Base-by-base conservation (phyloP, 2,113 vertebrate genomes). In the Odobenus rosmarus region DNA sequence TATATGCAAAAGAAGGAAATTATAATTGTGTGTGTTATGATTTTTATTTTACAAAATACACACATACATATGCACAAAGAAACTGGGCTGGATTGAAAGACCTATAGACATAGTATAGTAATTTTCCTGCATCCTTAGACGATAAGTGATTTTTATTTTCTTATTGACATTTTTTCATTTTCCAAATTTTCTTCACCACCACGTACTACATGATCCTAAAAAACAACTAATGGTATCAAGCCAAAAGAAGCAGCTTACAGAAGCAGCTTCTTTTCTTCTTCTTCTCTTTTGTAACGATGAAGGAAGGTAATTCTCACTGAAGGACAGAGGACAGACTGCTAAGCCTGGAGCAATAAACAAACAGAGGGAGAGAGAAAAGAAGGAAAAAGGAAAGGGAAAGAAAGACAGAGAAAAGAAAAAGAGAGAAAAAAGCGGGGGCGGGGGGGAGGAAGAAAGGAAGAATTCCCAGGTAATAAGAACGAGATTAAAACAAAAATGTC, bases 21-120 rank as follows among this genome's bases (percentile, higher is more conserved):
- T 84, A 85, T 81, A 39, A 92, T 39, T 61, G 6, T 80, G 3
- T 42, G 12, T 49, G 33, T 36, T 74, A 51, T 79, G 10, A 69
- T 88, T 69, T 71, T 92, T n/a, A 77, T 71, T 80, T 96, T 89
- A 86, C 2, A 93, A 82, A 57, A 84, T 7, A 55, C 19, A 85
- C 11, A 55, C 10, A 84, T 18, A n/a, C 10, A 51, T 31, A 6
- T 36, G 9, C 33, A 83, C 49, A 90, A 82, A 92, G 49, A 72
- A 55, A 59, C 69, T 39, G 15, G 13, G 36, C 16, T 89, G 18
- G 51, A 69, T 74, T 39, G 2, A 62, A 97, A 85, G 74, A 46
- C 11, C 42, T 18, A 46, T 11, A 77, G 57, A 93, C 61, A 79
- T 28, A 80, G n/a, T 89, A 55, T 57, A 46, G 5, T 39, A 61